Base-by-base conservation (phyloP, 2,113 vertebrate genomes). In the Ahaetulla prasina region DNA sequence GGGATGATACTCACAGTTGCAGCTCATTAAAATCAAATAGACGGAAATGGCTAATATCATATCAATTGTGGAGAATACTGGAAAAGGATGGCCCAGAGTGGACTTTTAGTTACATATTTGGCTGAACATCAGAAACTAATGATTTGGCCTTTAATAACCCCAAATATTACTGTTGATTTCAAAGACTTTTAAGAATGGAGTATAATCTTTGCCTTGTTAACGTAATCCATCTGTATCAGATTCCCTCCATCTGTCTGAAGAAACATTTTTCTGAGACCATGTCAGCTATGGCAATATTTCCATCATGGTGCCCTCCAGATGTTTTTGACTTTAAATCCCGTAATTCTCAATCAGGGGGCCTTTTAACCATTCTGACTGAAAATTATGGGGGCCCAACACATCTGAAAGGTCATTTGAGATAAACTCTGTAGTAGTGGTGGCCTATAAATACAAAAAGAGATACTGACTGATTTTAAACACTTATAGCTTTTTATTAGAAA, bases 21-120 rank as follows among this genome's bases (percentile, higher is more conserved):
- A 92, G n/a, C 54, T 90, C 88, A 92, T 92, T 92, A 90, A 89
- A 89, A 60, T 86, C 18, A 92, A 92, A 92, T 85, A 90, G 88
- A 90, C 90, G 92, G 92, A 92, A 90, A 92, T 92, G 30, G 87
- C 87, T 92, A 47, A 89, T 60, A 45, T 53, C 68, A 85, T 89
- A 89, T 60, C 88, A 92, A 8, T 92, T 50, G 45, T 60, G 45
- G 54, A 92, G 50, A 90, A 43, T 60, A n/a, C 45, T 89, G 30
- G 54, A 89, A 55, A 88, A 85, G 57, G 45, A 23, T n/a, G 53
- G 54, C 45, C 54, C 74, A 85, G 74, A 50, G 80, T 92, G 80
- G 88, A 60, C 74, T 86, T 85, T 12, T 45, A 89, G 53, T 86
- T 85, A 63, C 45, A 50, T 63, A 50, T 92, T 92, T 89, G 92